Base-by-base conservation (phyloP, 2,888 invertebrate genomes). In the Omphaloscelis lunosa region DNA sequence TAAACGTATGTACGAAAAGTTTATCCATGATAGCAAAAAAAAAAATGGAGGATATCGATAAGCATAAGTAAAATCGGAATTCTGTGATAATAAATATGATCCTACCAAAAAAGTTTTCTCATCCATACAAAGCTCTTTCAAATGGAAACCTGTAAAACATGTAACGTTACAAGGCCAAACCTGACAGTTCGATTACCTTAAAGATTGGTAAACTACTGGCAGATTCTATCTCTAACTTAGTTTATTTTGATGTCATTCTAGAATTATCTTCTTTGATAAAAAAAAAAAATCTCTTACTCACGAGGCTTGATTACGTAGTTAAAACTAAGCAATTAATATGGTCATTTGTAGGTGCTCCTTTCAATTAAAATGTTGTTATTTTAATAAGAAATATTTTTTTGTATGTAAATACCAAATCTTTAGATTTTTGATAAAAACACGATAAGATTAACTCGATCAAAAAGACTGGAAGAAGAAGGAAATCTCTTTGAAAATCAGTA, bases 121-220 rank as follows among this genome's bases (percentile, higher is more conserved):
- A 20, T 66, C 53, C 29, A 45, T 34, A 59, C 11, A 61, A 77
- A 41, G 51, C n/a, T 76, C 51, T 66, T 77, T 39, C n/a, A 61
- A 76, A 66, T 76, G 29, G 41, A 76, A 77, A 66, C 23, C 11
- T 41, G 29, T n/a, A 75, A 65, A 5, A 29, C 20, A 51, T 51
- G 39, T 58, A 17, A 56, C 23, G 17, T 63, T 29, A 74, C 8
- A 29, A 58, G 29, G 23, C 11, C 34, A 58, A 51, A 1, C 9
- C 58, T 29, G 65, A 51, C 51, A 75, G 39, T 51, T 75, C 41
- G 75, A 75, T 59, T 59, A 59, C 29, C 29, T 51, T n/a, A 59
- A 17, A 65, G 17, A 75, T 65, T 51, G 58, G 48, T 51, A 65
- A 48, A 75, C 27, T 59, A 29, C 29, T 73, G 51, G 17, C n/a